Base-by-base conservation (phyloP, 2,888 invertebrate genomes). In the Fabriciana adippe region DNA sequence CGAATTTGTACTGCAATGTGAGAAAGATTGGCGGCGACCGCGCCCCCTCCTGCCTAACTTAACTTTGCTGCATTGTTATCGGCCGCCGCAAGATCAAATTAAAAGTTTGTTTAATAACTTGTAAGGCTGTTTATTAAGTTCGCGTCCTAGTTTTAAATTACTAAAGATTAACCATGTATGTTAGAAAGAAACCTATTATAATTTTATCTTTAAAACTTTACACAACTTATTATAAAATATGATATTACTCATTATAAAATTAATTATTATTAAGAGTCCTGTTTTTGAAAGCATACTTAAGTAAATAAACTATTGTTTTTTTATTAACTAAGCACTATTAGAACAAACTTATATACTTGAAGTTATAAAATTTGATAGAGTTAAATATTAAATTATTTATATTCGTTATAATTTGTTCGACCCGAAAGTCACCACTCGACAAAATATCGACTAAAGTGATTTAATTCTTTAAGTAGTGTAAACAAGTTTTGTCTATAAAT, bases 381-480 rank as follows among this genome's bases (percentile, higher is more conserved):
- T 8, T 11, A 8, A 57, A 45, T 21, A 18, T 57, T 15, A 21
- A 45, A n/a, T 15, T 8, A 47, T 47, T 59, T 26, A 15, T 47
- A 47, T 59, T 11, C 45, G 26, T 45, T 59, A 21, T 59, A 47
- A 73, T 47, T 64, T 35, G 55, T 59, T 59, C 57, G 57, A 48
- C 57, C 57, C 60, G 62, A 68, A 61, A 47, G 60, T 62, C 51
- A 78, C 79, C 77, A 80, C 79, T 84, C 78, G 68, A 77, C 78
- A 81, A 83, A 87, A 86, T 84, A 84, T 81, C 78, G 75, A 81
- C 78, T 78, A 76, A 76, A 85, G 81, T 82, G 84, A 88, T 89
- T 90, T 89, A 88, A 90, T 90, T 88, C 86, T 80, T 82, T 86
- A 89, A 91, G 87, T 90, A 88, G 84, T 87, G 85, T 88, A 90